Evolutionary conservation across 1,140 invertebrate genomes (phyloP).

Genomic region (Heliconius congener): DNA sequence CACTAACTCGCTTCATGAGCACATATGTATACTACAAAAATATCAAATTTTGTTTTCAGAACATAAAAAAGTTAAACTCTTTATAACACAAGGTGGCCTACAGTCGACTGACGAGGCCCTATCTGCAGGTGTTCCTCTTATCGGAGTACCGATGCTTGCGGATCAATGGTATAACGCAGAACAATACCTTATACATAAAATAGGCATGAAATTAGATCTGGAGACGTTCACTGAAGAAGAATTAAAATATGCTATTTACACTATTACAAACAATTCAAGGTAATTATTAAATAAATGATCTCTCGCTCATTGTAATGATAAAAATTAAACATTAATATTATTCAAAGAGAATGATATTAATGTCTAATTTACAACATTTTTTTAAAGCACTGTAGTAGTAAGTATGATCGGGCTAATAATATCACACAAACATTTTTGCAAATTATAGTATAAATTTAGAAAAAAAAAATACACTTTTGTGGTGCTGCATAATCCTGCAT

Average conservation of each 20-base stretch:
- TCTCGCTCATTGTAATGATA: too few relatives aligned
- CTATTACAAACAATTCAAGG: slow-evolving; percentile 42
- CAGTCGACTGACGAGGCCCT: not conserved
- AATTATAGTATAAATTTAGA: too few relatives aligned
- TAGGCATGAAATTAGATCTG: slow-evolving; percentile 53
- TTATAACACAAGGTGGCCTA: slow-evolving; percentile 3
- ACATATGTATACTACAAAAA: too few relatives aligned
- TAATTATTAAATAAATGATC: slow-evolving; percentile 20
- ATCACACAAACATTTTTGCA: too few relatives aligned
- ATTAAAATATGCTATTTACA: slow-evolving; percentile 48
- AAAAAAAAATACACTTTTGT: too few relatives aligned
- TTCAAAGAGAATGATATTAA: too few relatives aligned
- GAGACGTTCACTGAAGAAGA: slow-evolving; percentile 49
- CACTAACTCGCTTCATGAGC: too few relatives aligned
- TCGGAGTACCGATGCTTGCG: not conserved
- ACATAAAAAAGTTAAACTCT: not conserved
- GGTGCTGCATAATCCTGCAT: too few relatives aligned
- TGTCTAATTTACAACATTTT: too few relatives aligned
- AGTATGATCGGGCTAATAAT: too few relatives aligned
- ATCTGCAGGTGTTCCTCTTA: not conserved
- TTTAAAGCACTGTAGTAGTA: too few relatives aligned
- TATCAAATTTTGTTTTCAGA: not conserved
- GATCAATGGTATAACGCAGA: slow-evolving; percentile 19
- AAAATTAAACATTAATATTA: too few relatives aligned
- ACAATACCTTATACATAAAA: slow-evolving; percentile 46